These are phyloP conservation scores for Parnassius mnemosyne DNA, from an alignment of 2,888 invertebrate genomes.

Conservation along the genomic window DNA sequence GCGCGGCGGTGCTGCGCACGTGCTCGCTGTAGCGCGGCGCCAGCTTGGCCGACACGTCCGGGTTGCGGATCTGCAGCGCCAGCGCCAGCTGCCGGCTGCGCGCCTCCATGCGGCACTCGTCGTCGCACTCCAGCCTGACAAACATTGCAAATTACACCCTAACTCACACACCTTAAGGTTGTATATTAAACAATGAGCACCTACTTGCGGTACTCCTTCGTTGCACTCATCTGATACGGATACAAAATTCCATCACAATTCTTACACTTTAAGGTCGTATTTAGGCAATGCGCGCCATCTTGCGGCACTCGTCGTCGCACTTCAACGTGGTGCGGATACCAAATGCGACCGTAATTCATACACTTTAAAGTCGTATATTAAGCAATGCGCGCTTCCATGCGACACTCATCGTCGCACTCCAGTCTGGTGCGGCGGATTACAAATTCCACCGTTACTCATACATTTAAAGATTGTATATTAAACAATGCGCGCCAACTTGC, in stretches of 20 bases:
- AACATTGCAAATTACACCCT: too few relatives aligned
- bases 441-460: too few relatives aligned
- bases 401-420: too few relatives aligned
- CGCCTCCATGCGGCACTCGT: constrained; percentile 93
- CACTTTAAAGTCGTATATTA: too few relatives aligned
- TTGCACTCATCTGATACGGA: too few relatives aligned
- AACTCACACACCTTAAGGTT: too few relatives aligned
- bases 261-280: too few relatives aligned
- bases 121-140: constrained; percentile 92
- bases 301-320: constrained; percentile 95
- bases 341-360: too few relatives aligned
- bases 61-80: constrained; percentile 95
- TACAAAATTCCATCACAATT: too few relatives aligned
- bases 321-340: constrained; percentile 82
- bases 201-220: constrained; percentile 91
- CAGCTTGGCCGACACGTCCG: constrained; percentile 89
- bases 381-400: too few relatives aligned
- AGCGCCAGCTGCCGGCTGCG: constrained; percentile 93
- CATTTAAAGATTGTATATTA: too few relatives aligned
- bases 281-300: constrained; percentile 85
- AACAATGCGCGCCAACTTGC: constrained; percentile 87
- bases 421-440: too few relatives aligned
- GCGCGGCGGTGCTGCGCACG: constrained; percentile 89
- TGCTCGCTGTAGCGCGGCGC: constrained; percentile 93
- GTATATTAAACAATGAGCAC: constrained; percentile 82